Evolutionary conservation across 1,140 invertebrate species (phyloP).

Genomic region (Drosophila grimshawi): DNA sequence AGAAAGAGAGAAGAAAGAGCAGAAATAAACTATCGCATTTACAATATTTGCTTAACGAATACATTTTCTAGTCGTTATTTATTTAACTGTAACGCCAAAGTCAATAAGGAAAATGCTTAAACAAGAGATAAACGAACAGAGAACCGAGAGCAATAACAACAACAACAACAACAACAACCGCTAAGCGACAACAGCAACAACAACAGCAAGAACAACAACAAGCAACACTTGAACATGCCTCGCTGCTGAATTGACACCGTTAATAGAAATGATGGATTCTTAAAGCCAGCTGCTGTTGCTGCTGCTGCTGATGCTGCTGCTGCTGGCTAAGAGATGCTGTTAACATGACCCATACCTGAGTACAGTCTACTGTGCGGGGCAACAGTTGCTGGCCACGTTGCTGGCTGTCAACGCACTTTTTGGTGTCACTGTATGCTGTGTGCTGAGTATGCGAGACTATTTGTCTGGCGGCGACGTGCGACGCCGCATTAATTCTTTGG

Average conservation of each 20-base stretch:
- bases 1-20: background rate
- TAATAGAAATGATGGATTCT: slow-evolving; percentile 61
- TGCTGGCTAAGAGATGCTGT: slow-evolving; percentile 8
- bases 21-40: slow-evolving; percentile 69
- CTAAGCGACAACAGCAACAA: slow-evolving; percentile 47
- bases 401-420: slow-evolving; percentile 72
- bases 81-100: slow-evolving; percentile 73
- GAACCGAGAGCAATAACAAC: slow-evolving; percentile 14
- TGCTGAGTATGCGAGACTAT: slow-evolving; percentile 49
- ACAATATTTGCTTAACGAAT: slow-evolving; percentile 80
- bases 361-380: background rate
- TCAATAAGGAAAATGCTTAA: slow-evolving; percentile 71
- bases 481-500: slow-evolving; percentile 78
- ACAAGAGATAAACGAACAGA: slow-evolving; percentile 52
- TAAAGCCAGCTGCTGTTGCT: slow-evolving; percentile 41
- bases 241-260: slow-evolving; percentile 48
- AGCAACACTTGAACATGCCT: slow-evolving; percentile 57
- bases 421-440: slow-evolving; percentile 65
- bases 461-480: slow-evolving; percentile 57
- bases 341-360: slow-evolving; percentile 1
- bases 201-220: slow-evolving; percentile 26
- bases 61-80: slow-evolving; percentile 76
- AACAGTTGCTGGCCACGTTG: slow-evolving; percentile 18
- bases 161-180: slow-evolving; percentile 28
- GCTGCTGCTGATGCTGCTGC: slow-evolving; percentile 37